These are phyloP conservation scores for Colletes gigas DNA, from an alignment of 1,140 invertebrate genomes.

Conservation along the genomic window DNA sequence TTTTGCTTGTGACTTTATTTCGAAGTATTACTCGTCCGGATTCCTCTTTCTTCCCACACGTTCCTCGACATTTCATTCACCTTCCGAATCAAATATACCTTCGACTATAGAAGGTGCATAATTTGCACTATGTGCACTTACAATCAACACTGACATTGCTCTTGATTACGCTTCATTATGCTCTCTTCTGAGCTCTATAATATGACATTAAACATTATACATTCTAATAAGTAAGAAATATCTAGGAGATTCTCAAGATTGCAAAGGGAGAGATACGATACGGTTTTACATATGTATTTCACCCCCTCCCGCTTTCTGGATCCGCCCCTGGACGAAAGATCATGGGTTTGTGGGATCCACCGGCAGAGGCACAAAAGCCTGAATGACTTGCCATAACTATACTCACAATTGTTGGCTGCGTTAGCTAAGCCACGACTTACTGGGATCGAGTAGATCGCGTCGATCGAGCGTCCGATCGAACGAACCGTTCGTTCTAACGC, in stretches of 20 bases:
- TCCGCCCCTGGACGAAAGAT: slow-evolving; percentile 4
- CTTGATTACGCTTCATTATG: too few species aligned
- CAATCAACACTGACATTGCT: too few species aligned
- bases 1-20: slow-evolving; percentile 79
- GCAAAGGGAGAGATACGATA: too few species aligned
- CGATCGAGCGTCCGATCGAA: slow-evolving; percentile 46
- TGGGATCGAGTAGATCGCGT: slow-evolving; percentile 33
- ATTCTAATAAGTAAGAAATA: too few species aligned
- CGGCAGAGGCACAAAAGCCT: slow-evolving; percentile 45
- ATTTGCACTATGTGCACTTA: too few species aligned
- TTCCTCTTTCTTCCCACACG: not conserved
- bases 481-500: slow-evolving; percentile 38
- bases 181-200: too few species aligned
- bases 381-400: slow-evolving; percentile 64
- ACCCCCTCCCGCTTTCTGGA: too few species aligned
- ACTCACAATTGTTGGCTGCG: slow-evolving; percentile 28
- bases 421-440: slow-evolving; percentile 30
- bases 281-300: too few species aligned
- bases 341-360: slow-evolving; percentile 26
- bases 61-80: not conserved
- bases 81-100: too few species aligned
- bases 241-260: too few species aligned
- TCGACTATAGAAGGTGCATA: too few species aligned
- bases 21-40: slow-evolving; percentile 43
- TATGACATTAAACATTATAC: too few species aligned